Evolutionary conservation across 2,888 invertebrate genomes (phyloP).

Genomic region (Phymatocera aterrima): DNA sequence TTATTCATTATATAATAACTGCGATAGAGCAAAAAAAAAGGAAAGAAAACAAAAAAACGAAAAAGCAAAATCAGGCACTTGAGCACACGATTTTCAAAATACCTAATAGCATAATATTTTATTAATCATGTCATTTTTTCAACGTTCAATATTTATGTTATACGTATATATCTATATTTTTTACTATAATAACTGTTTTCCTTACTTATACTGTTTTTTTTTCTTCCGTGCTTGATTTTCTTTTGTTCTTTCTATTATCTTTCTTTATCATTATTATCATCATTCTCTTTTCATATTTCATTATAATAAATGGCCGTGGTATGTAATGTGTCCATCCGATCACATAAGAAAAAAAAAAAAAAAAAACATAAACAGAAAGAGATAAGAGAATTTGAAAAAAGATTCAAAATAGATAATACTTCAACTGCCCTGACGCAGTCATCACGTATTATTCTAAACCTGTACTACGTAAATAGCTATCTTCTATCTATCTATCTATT

Average conservation of each 20-base stretch:
- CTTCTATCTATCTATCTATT: constrained; percentile 12
- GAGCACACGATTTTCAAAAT: constrained; percentile 44
- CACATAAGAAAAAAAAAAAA: not conserved
- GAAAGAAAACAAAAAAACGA: too few relatives aligned
- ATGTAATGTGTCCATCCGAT: constrained; percentile 17
- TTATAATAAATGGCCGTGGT: constrained; percentile 9
- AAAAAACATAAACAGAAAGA: too few relatives aligned
- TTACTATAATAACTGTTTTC: too few relatives aligned
- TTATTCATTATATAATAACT: constrained; percentile 11
- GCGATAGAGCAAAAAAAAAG: constrained; percentile 45
- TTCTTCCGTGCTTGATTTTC: constrained; percentile 30
- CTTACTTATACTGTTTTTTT: constrained; percentile 36
- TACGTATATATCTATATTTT: too few relatives aligned
- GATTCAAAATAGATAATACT: constrained; percentile 2
- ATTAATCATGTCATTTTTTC: constrained; percentile 27
- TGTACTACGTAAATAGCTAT: constrained; percentile 5
- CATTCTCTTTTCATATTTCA: not conserved
- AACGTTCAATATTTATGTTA: too few relatives aligned
- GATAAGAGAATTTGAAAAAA: too few relatives aligned
- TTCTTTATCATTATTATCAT: not conserved
- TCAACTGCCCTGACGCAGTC: constrained; percentile 4
- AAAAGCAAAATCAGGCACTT: constrained; percentile 53
- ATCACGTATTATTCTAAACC: constrained; percentile 20
- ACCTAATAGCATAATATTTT: too few relatives aligned
- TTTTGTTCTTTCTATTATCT: not conserved